Evolutionary conservation across 1,140 invertebrate genomes (phyloP), one percentile per base, ranked within the genome.

Genomic region (Mycetomoellerius zeteki): DNA sequence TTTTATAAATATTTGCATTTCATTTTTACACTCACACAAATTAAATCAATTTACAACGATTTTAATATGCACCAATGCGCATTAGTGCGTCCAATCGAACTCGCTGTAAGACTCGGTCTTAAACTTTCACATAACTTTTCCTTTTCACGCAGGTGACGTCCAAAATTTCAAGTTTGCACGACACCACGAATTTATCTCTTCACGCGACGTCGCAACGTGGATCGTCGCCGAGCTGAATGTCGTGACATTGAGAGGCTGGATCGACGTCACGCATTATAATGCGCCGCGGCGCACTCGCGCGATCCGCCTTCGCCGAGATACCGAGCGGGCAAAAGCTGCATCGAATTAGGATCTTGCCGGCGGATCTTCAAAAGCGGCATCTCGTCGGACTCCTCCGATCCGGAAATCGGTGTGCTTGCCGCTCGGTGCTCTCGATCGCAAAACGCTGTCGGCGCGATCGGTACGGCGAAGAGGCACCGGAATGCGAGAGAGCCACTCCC

Each of bases 401-500:
- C 86, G 87, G 81, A 88, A 89, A 89, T 69, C 80, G 37, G 37
- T 37, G 37, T 24, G 65, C 65, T 12, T 24, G 65, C 65, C 12
- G 78, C 27, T 24, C 24, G 54, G 14, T 10, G 60, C 50, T 84
- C 85, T 85, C 62, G 77, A 37, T 75, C 86, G 71, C 54, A n/a
- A 81, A 71, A 37, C 69, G 80, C 80, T 60, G 69, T 19, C 80
- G 73, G 21, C 43, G 58, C 86, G 64, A 77, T 85, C 88, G 72
- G 62, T 27, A 56, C 56, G 52, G 67, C 24, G 81, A 86, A 88
- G 81, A 88, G 89, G 86, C 89, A 86, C 73, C 64, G 90, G 92
- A 93, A 92, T 92, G 92, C 85, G 85, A 89, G 85, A 82, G 86
- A 91, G 91, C 92, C 92, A 90, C 92, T 92, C 92, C 91, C 92